A percentile compares a stretch with the other conserved stretches of the same genome.
phyloP scores from a whole-genome alignment of 2,888 invertebrate genomes.

The Andrena haemorrhoa region DNA sequence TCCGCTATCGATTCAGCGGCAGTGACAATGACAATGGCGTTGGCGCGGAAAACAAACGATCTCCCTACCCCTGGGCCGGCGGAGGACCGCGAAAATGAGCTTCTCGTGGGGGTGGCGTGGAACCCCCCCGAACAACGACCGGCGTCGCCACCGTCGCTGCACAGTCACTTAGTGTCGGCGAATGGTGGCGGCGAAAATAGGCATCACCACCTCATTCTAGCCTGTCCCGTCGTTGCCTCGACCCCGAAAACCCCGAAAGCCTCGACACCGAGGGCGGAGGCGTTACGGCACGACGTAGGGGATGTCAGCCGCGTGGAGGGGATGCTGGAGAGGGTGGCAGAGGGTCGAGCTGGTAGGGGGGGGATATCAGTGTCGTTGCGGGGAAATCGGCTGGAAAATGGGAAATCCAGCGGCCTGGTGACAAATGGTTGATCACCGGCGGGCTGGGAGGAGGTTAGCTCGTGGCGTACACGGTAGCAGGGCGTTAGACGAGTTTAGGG shows the following conservation, averaged over 20 bases:
- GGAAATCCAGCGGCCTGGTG: conserved; percentile 84
- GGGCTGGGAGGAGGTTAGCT: conserved; percentile 50
- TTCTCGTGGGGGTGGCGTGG: conserved; percentile 50
- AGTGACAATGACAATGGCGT: conserved; percentile 64
- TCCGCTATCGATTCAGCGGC: conserved; percentile 62
- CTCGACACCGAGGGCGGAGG: conserved; percentile 38
- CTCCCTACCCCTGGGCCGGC: conserved; percentile 29
- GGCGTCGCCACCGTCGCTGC: background rate
- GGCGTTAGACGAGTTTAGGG: conserved; percentile 41
- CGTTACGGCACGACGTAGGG: conserved; percentile 35
- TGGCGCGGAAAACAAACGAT: conserved; percentile 73
- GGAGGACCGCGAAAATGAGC: conserved; percentile 75
- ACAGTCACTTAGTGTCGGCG: conserved; percentile 42
- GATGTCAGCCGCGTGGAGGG: conserved; percentile 11
- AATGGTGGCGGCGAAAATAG: conserved; percentile 29
- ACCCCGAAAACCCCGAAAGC: conserved; percentile 27
- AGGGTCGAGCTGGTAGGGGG: conserved; percentile 59
- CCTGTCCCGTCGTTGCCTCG: conserved; percentile 18
- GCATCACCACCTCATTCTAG: conserved; percentile 53
- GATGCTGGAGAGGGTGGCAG: conserved; percentile 11
- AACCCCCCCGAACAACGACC: conserved; percentile 2
- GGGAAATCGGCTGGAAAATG: conserved; percentile 84
- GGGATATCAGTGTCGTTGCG: conserved; percentile 77
- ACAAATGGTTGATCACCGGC: conserved; percentile 82
- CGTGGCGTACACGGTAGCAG: conserved; percentile 19